These are phyloP conservation scores for Mastacembelus armatus DNA, from an alignment of 2,797 vertebrate species.

Conservation along the genomic window DNA sequence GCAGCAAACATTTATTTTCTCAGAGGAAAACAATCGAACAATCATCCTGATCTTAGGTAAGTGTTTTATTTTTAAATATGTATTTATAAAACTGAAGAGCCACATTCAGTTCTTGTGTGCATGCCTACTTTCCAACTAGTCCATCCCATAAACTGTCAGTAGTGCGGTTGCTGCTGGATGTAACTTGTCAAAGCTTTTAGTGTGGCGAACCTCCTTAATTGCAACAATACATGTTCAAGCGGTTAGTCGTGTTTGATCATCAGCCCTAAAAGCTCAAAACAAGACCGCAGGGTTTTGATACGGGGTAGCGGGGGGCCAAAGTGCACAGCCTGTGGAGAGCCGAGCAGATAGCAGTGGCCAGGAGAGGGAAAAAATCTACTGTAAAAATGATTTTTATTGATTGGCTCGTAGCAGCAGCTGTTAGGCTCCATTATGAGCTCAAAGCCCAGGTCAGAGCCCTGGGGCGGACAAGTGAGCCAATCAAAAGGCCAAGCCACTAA, in stretches of 20 bases:
- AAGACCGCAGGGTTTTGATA: slow-evolving; percentile 79
- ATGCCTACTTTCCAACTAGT: slow-evolving; percentile 1
- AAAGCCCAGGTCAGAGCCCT: slow-evolving; percentile 69
- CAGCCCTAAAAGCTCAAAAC: slow-evolving; percentile 81
- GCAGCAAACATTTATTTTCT: slow-evolving; percentile 29
- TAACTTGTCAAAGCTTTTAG: slow-evolving; percentile 76
- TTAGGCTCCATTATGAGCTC: slow-evolving; percentile 82
- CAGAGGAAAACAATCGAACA: slow-evolving; percentile 2
- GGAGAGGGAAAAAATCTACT: slow-evolving; percentile 64
- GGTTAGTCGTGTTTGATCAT: slow-evolving; percentile 67
- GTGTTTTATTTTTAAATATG: slow-evolving; percentile 1
- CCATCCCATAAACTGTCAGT: slow-evolving; percentile 18
- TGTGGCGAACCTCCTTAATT: slow-evolving; percentile 68
- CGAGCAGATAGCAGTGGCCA: slow-evolving; percentile 40
- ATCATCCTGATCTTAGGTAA: slow-evolving; percentile 50
- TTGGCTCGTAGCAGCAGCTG: slow-evolving; percentile 79
- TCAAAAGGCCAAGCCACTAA: slow-evolving; percentile 61
- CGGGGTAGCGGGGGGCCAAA: slow-evolving; percentile 36
- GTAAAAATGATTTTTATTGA: slow-evolving; percentile 86
- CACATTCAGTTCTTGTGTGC: not conserved
- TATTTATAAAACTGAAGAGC: not conserved
- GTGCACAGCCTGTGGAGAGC: slow-evolving; percentile 49
- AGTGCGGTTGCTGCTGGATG: slow-evolving; percentile 49
- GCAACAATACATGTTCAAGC: slow-evolving; percentile 78
- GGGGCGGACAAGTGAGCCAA: slow-evolving; percentile 67